Percentiles rank a stretch among this genome's conserved stretches.
These are phyloP conservation scores for Karalla daura DNA, from an alignment of 2,797 vertebrate genomes.

Conservation along the genomic window DNA sequence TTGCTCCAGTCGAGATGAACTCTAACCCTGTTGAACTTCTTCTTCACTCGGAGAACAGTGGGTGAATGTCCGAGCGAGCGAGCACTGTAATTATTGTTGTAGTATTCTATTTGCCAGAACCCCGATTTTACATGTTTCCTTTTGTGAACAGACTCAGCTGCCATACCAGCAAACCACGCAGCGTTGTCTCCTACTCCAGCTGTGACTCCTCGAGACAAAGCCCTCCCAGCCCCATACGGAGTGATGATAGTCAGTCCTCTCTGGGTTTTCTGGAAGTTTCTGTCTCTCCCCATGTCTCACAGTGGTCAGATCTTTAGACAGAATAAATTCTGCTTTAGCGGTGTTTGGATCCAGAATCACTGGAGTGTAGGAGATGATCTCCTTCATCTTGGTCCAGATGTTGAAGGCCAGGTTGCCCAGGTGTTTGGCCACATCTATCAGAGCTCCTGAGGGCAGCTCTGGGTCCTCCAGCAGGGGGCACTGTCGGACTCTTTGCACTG, in stretches of 20 bases:
- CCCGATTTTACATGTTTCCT: neutral
- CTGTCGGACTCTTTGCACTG: constrained; percentile 19
- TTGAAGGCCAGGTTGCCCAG: constrained; percentile 55
- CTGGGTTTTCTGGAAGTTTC: constrained; percentile 26
- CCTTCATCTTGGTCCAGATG: constrained; percentile 54
- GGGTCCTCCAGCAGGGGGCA: constrained; percentile 28
- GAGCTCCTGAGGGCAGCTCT: neutral
- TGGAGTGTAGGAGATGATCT: constrained; percentile 39
- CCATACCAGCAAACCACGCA: constrained; percentile 24
- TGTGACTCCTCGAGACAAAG: constrained; percentile 36
- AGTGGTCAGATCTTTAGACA: constrained; percentile 44
- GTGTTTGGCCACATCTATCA: constrained; percentile 44
- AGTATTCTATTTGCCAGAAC: constrained; percentile 16
- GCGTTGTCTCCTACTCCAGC: constrained; percentile 23
- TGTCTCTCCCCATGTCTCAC: neutral
- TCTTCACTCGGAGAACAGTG: neutral
- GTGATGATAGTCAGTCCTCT: constrained; percentile 14
- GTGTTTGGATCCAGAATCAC: constrained; percentile 59
- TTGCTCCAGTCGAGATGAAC: constrained; percentile 17
- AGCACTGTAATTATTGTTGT: neutral
- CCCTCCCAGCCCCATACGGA: constrained; percentile 29
- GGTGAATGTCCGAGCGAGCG: neutral
- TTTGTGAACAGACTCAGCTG: neutral
- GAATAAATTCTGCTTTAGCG: neutral
- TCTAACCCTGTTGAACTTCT: constrained; percentile 11